Evolutionary conservation across 2,888 invertebrate species (phyloP).

Genomic region (Netelia virgata): DNA sequence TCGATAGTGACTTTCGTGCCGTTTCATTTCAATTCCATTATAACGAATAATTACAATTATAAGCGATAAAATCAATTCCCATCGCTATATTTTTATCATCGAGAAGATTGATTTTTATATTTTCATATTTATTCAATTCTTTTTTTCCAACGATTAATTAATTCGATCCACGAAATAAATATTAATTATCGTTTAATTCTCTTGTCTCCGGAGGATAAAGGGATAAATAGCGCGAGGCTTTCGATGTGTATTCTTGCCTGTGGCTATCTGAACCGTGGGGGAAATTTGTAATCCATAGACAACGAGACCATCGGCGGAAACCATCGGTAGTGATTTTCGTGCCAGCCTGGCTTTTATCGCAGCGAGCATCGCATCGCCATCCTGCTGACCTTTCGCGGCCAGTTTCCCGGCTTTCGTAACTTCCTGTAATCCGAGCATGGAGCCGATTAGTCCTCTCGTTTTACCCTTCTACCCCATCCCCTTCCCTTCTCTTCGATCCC

Average conservation of each 20-base stretch:
- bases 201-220: background rate
- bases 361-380: conserved; percentile 86
- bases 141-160: background rate
- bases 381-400: conserved; percentile 86
- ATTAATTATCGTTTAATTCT: background rate
- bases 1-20: conserved; percentile 91
- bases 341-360: conserved; percentile 92
- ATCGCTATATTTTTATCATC: background rate
- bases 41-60: too few relatives aligned
- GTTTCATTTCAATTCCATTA: too few relatives aligned
- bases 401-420: conserved; percentile 89
- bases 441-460: conserved; percentile 45
- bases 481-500: background rate
- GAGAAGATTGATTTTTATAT: background rate
- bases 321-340: conserved; percentile 90
- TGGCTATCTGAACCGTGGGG: conserved; percentile 80
- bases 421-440: conserved; percentile 72
- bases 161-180: background rate
- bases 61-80: too few relatives aligned
- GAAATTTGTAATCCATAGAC: conserved; percentile 91
- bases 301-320: conserved; percentile 90
- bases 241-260: conserved; percentile 71
- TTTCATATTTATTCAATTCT: background rate
- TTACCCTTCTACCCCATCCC: background rate
- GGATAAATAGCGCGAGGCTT: too few relatives aligned